A percentile compares a stretch with the other conserved stretches of the same genome.
These are phyloP conservation scores for Geopemphigus sp. DNA, from an alignment of 1,140 invertebrate species.

Conservation along the genomic window DNA sequence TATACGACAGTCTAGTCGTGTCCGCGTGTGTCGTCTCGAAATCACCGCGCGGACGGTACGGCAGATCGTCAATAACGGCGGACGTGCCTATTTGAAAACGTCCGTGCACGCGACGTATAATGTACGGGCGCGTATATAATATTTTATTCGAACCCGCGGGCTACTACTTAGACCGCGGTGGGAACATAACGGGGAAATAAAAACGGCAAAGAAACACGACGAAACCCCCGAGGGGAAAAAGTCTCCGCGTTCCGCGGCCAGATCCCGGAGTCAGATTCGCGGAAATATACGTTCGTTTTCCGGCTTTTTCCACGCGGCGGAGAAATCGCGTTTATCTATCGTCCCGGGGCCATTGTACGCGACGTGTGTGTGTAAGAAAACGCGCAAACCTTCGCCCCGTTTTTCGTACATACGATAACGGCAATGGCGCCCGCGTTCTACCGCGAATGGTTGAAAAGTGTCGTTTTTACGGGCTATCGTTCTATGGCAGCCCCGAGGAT, in stretches of 20 bases:
- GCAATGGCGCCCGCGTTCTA: too few species aligned
- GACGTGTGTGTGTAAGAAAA: background rate
- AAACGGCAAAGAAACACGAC: background rate
- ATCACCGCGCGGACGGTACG: background rate
- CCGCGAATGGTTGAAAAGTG: too few species aligned
- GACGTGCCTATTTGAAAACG: conserved; percentile 1
- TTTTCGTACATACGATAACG: too few species aligned
- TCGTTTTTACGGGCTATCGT: too few species aligned
- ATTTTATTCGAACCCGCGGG: conserved; percentile 18
- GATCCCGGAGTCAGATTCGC: conserved; percentile 9
- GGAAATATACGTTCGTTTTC: background rate
- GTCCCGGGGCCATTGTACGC: background rate
- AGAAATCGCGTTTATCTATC: background rate
- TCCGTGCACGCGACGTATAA: background rate
- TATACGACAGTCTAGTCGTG: background rate
- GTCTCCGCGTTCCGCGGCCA: background rate
- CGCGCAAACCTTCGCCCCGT: background rate
- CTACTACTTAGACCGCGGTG: too few species aligned
- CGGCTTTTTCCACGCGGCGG: background rate
- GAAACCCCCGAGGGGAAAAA: background rate
- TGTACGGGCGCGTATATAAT: background rate
- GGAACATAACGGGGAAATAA: background rate
- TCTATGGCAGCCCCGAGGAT: too few species aligned
- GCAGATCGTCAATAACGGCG: background rate
- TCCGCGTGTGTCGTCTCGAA: background rate